Base-by-base conservation (phyloP, 2,888 invertebrate genomes). In the Prosopocoilus inquinatus region DNA sequence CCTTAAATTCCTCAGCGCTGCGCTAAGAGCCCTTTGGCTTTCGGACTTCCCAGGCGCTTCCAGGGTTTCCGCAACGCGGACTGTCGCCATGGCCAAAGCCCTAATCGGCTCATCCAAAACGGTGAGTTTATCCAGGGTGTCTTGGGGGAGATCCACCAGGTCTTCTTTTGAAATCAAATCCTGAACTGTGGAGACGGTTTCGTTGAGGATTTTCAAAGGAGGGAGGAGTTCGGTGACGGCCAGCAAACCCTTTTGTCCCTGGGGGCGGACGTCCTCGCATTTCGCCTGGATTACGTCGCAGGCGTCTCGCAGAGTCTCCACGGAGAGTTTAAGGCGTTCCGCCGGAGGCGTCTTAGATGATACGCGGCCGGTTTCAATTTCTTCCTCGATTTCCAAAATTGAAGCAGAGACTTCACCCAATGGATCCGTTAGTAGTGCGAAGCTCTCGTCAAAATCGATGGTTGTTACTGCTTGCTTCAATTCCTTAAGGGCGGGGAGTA, bases 51-150 rank as follows among this genome's bases (percentile, higher is more conserved):
- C 20, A 28, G 20, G 20, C 4, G 20, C 20, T 28, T 28, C 20
- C 5, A 28, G 20, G 11, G 38, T 38, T 38, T 38, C 12, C 5
- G 13, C 11, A 20, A 39, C 20, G n/a, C 35, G 39, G 28, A 39
- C 36, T 3, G 47, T 47, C 12, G 46, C 35, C 41, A 15, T 39
- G 15, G 50, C 38, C 34, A 51, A 41, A 3, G 46, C 32, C 12
- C 47, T 50, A n/a, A 51, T 47, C 9, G 55, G 55, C 41, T 55
- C 55, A 12, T 50, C 55, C 16, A 55, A 20, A 11, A 47, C 38
- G 2, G 41, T 50, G 2, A 55, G 12, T 16, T 55, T 15, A n/a
- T 38, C 32, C 28, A 55, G 35, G n/a, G 50, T 45, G 15, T 39
- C 38, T 16, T 28, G 11, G 3, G 50, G 32, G 7, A 55, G 13